phyloP scores from a whole-genome alignment of 2,113 vertebrate genomes.

The Eudyptes chrysolophus region DNA sequence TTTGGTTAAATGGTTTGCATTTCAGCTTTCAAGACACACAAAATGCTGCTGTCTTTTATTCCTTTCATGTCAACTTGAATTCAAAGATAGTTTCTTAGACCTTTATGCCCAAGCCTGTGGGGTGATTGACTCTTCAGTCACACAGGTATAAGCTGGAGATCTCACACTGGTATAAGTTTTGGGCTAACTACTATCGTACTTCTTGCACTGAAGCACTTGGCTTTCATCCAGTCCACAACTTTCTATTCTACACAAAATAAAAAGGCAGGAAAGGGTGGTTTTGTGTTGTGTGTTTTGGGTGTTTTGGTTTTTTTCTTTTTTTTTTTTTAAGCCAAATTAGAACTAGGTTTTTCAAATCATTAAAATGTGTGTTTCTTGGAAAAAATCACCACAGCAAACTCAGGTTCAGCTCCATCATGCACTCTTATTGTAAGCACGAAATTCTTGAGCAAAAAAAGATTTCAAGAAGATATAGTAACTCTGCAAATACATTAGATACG shows the following conservation, averaged over 20 bases:
- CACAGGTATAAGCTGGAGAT: background rate
- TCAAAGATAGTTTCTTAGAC: background rate
- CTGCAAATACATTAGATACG: background rate
- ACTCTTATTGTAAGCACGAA: background rate
- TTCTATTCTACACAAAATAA: slow-evolving; percentile 7
- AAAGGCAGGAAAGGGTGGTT: slow-evolving; percentile 53
- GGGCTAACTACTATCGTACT: background rate
- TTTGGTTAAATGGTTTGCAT: background rate
- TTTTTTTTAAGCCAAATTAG: background rate
- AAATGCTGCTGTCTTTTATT: background rate
- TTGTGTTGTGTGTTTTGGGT: background rate
- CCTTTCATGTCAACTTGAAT: background rate
- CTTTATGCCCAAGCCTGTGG: background rate
- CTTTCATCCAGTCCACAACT: background rate
- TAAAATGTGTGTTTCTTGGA: background rate
- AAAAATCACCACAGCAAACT: background rate
- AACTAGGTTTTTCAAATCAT: background rate
- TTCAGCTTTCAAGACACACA: background rate
- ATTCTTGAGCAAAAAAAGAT: background rate
- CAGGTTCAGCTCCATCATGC: background rate
- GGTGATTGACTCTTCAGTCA: background rate
- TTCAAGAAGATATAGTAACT: background rate
- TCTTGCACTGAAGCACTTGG: background rate
- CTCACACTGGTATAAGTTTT: background rate
- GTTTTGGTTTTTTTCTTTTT: background rate